Base-by-base conservation (phyloP, 2,113 vertebrate genomes). In the Tamias sibiricus region DNA sequence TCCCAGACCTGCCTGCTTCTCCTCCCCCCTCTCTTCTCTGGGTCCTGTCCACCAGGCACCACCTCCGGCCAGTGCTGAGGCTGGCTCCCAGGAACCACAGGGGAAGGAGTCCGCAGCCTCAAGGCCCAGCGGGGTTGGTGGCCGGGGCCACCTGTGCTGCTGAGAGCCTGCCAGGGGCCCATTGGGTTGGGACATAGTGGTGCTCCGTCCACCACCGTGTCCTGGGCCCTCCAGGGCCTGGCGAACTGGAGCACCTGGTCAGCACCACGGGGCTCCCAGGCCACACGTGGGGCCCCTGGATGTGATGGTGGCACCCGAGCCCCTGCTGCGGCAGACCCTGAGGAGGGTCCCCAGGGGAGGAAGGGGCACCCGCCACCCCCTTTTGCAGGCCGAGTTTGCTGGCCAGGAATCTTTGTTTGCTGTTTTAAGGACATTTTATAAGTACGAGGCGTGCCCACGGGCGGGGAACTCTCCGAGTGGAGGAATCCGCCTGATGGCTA, bases 211-310 rank as follows among this genome's bases (percentile, higher is more conserved):
- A 20, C 37, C 1, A 4, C 24, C 49, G 14, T 17, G 20, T 44
- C 68, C 74, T 5, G 13, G n/a, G 32, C 4, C 19, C 79, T 52
- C 1, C 0, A 28, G 42, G 32, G 64, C 22, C 84, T 8, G 1
- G 1, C n/a, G 28, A 2, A 14, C 0, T 3, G 40, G 22, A 6
- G 59, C 2, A 0, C 7, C 10, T 2, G 68, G 20, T 79, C 32
- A 8, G 81, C 19, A 37, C 24, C 4, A 1, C 24, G 59, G 13
- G 17, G 30, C n/a, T 57, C 40, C 2, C 13, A 12, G 59, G 42
- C 42, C 16, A 0, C 6, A 8, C 30, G 24, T 4, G 1, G 8
- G 26, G 10, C 10, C 35, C 2, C 37, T 52, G 26, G 11, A 13
- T 35, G 47, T 47, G 1, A 1, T 16, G 6, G 2, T 0, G 19